Evolutionary conservation across 1,140 invertebrate species (phyloP).

Genomic region (Pantala flavescens): DNA sequence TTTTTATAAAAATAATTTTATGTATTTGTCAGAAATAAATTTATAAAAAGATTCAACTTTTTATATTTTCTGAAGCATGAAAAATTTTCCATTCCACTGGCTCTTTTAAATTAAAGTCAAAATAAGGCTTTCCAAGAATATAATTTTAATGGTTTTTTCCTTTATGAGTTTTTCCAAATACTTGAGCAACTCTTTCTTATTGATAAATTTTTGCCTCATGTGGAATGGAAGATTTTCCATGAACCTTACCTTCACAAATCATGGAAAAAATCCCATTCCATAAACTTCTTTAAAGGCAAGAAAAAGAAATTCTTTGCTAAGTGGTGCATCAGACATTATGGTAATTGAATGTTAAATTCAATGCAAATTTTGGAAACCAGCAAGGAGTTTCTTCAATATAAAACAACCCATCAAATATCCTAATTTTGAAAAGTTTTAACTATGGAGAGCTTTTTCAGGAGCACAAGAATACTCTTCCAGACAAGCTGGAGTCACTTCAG

Average conservation of each 20-base stretch:
- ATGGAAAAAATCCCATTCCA: slow-evolving; percentile 42
- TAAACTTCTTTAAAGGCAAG: background rate
- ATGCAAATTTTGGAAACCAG: too few relatives aligned
- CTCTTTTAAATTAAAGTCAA: background rate
- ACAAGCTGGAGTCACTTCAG: slow-evolving; percentile 62
- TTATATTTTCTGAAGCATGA: background rate
- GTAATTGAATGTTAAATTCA: too few relatives aligned
- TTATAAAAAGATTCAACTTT: background rate
- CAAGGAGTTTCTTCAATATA: too few relatives aligned
- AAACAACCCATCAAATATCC: too few relatives aligned
- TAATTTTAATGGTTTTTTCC: background rate
- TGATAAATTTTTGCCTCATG: slow-evolving; percentile 7
- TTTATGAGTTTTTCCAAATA: too few relatives aligned
- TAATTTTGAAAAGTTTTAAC: too few relatives aligned
- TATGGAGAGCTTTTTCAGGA: background rate
- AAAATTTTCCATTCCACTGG: background rate
- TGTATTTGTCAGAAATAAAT: slow-evolving; percentile 8
- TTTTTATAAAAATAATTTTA: background rate
- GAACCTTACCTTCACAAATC: slow-evolving; percentile 38
- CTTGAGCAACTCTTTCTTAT: too few relatives aligned
- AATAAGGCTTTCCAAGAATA: background rate
- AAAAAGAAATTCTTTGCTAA: too few relatives aligned
- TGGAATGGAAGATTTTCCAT: slow-evolving; percentile 27
- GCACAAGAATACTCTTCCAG: slow-evolving; percentile 60
- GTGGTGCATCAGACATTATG: too few relatives aligned